Evolutionary conservation across 1,140 invertebrate genomes (phyloP).

Genomic region (Potamilus streckersoni): DNA sequence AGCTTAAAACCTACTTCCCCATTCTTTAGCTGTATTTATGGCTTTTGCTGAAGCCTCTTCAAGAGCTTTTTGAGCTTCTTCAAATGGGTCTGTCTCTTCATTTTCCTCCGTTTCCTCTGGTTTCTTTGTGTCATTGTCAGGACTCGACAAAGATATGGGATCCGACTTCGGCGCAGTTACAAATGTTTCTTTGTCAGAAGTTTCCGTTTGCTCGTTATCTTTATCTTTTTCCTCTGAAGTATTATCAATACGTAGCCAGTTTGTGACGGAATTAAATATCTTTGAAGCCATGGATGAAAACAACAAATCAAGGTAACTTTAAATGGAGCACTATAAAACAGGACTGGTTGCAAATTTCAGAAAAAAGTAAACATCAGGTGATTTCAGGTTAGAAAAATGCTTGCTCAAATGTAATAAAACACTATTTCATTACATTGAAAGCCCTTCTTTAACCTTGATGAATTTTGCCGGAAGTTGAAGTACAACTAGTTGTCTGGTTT

Average conservation of each 20-base stretch:
- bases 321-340: not conserved
- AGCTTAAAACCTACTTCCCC: slow-evolving; percentile 77
- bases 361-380: slow-evolving; percentile 31
- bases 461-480: no score
- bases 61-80: slow-evolving; percentile 46
- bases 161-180: slow-evolving; percentile 4
- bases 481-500: no score
- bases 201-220: slow-evolving; percentile 39
- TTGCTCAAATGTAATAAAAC: no score
- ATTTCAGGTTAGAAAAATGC: not conserved
- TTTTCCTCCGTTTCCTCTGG: not conserved
- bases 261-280: slow-evolving; percentile 62
- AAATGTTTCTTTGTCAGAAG: slow-evolving; percentile 22
- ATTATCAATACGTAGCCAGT: slow-evolving; percentile 57
- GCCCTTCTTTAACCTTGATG: no score
- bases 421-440: no score
- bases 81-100: slow-evolving; percentile 2
- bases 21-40: slow-evolving; percentile 85
- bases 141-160: no score
- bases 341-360: not conserved
- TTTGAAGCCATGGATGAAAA: slow-evolving; percentile 21
- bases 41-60: slow-evolving; percentile 87
- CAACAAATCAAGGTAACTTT: not conserved
- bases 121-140: no score
- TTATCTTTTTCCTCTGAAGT: slow-evolving; percentile 39